Base-by-base conservation (phyloP, 2,113 vertebrate species). In the Coreoperca whiteheadi region DNA sequence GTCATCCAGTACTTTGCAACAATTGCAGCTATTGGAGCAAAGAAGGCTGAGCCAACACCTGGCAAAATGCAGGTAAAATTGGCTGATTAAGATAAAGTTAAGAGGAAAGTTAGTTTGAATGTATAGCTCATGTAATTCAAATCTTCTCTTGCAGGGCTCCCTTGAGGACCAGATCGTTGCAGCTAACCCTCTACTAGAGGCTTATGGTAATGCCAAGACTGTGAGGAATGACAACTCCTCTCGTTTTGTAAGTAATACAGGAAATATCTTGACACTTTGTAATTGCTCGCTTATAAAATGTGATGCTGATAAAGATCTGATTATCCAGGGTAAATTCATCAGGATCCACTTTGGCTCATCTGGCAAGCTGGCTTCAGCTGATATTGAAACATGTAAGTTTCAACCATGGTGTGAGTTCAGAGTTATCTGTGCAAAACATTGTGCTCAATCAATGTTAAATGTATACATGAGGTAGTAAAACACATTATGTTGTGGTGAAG, bases 1-100 rank as follows among this genome's bases (percentile, higher is more conserved):
- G 97, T 97, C 94, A 98, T 98, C 88, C 97, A 98, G 95, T 98
- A 97, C 91, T 98, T 98, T 90, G 97, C 97, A 90, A 97, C 95
- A 95, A 97, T 98, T 96, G 97, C 97, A 89, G 94, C 95, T 28
- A 37, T 82, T 70, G 32, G 79, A 65, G 81, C 74, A 10, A 79
- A 79, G 48, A 84, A 84, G 50, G 59, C 54, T 43, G 64, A 57
- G 21, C 30, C 48, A 12, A 12, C 20, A 94, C 0, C 93, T 92
- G 61, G 89, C 54, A 97, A 97, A 92, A 96, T 96, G 59, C 92
- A 97, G 92, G 97, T 97, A 43, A 23, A 46, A 28, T 15, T 14
- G 20, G 0, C 65, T 64, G 2, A 37, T 50, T 11, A 25, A 1
- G 4, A 50, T 0, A 7, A 8, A 39, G 4, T 4, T 34, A 0